A percentile compares a stretch with the other conserved stretches of the same genome.
These are phyloP conservation scores for Drosophila repleta DNA, from an alignment of 1,140 invertebrate species.

Conservation along the genomic window DNA sequence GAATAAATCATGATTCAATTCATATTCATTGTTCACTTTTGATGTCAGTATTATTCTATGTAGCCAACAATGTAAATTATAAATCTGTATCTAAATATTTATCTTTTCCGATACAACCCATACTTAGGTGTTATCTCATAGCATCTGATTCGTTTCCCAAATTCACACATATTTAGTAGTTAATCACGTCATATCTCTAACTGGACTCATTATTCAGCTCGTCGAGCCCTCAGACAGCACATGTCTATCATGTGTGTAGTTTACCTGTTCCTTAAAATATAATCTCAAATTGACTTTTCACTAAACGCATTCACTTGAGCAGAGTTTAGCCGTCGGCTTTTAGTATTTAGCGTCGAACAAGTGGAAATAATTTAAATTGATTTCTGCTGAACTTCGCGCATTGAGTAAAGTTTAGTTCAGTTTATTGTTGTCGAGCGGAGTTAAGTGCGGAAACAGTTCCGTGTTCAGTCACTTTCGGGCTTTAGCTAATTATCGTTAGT, in stretches of 20 bases:
- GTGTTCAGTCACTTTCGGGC: conserved; percentile 16
- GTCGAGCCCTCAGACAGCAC: too few species aligned
- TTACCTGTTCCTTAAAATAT: conserved; percentile 14
- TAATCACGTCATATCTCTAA: too few species aligned
- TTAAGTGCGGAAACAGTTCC: conserved; percentile 34
- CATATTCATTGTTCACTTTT: neutral
- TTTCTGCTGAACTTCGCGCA: conserved; percentile 37
- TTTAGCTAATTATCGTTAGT: conserved; percentile 33
- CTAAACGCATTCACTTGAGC: conserved; percentile 34
- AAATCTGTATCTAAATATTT: too few species aligned
- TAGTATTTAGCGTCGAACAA: conserved; percentile 24
- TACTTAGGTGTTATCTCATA: too few species aligned
- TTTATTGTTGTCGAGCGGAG: conserved; percentile 3
- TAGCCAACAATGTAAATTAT: too few species aligned
- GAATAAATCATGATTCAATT: too few species aligned
- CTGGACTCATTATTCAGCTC: too few species aligned
- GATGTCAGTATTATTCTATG: neutral
- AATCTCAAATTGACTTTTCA: neutral
- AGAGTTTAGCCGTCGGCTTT: conserved; percentile 56
- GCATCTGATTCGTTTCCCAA: too few species aligned
- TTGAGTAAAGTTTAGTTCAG: conserved; percentile 26
- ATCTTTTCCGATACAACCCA: too few species aligned
- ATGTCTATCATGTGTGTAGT: too few species aligned
- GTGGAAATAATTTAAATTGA: conserved; percentile 14
- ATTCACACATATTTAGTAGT: too few species aligned